These are phyloP conservation scores for Drosophila rellima DNA, from an alignment of 2,888 invertebrate species.

Conservation along the genomic window DNA sequence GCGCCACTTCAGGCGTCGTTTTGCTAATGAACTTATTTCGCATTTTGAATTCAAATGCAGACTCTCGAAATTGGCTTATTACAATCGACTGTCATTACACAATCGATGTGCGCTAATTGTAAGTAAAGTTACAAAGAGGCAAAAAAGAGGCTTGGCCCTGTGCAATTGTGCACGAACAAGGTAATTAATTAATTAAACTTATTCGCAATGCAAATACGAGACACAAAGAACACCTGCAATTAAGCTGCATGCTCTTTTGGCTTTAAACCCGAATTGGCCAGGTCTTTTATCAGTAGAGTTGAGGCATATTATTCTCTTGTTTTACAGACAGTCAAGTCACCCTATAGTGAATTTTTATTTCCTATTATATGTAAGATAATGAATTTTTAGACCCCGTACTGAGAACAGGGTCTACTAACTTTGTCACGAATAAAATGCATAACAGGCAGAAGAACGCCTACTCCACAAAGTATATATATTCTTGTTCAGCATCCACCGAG, in stretches of 20 bases:
- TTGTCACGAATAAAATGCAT: too few relatives aligned
- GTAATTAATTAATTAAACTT: conserved; percentile 70
- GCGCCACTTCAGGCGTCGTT: conserved; percentile 43
- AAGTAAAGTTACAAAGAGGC: conserved; percentile 49
- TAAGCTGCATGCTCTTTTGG: conserved; percentile 6
- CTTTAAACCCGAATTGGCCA: conserved; percentile 16
- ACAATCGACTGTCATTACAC: conserved; percentile 73
- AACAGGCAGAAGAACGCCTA: too few relatives aligned
- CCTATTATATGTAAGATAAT: too few relatives aligned
- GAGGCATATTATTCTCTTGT: neutral
- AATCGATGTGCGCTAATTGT: conserved; percentile 70
- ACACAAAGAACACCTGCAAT: conserved; percentile 13
- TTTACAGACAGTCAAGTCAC: neutral
- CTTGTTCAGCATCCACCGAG: too few relatives aligned
- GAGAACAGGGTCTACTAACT: too few relatives aligned
- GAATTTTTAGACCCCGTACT: too few relatives aligned
- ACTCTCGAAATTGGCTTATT: conserved; percentile 76
- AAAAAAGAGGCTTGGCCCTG: conserved; percentile 5
- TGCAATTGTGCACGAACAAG: conserved; percentile 34
- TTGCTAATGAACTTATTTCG: conserved; percentile 77
- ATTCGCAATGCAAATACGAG: conserved; percentile 44
- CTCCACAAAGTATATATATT: too few relatives aligned
- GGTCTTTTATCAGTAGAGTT: too few relatives aligned
- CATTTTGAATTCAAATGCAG: conserved; percentile 73
- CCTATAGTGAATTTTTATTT: too few relatives aligned